Conservation (phyloP, 2,113 vertebrate species). For the Poecile atricapillus region DNA sequence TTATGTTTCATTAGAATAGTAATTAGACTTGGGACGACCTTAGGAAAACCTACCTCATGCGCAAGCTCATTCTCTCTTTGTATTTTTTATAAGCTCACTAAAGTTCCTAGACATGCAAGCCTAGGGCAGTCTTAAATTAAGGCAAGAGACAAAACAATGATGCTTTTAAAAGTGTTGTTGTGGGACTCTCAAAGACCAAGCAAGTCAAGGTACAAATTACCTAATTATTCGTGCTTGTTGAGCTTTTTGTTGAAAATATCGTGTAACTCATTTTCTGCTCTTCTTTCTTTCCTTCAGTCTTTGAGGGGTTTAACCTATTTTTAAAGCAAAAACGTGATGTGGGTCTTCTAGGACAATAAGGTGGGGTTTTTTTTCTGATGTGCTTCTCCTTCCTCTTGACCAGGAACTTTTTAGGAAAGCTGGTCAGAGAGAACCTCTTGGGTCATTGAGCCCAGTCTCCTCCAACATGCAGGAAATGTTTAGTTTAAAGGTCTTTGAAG, state of each 20-base stretch:
- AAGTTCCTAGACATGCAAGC: conserved; percentile 45
- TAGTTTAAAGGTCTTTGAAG: background rate
- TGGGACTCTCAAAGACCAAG: background rate
- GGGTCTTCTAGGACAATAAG: background rate
- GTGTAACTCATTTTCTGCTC: background rate
- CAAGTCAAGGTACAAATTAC: conserved; percentile 37
- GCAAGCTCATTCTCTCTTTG: conserved; percentile 22
- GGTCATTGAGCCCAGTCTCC: background rate
- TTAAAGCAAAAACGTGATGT: background rate
- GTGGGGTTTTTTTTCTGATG: background rate
- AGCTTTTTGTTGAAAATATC: background rate
- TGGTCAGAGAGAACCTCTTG: background rate
- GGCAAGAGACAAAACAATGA: conserved; percentile 30
- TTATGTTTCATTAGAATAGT: conserved; percentile 80
- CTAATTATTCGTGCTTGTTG: conserved; percentile 32
- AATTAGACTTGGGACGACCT: conserved; percentile 75
- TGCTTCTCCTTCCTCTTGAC: background rate
- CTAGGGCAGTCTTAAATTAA: conserved; percentile 58
- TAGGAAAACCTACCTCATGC: conserved; percentile 68
- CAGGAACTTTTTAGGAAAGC: background rate
- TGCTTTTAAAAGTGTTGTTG: conserved; percentile 26
- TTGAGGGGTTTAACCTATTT: background rate
- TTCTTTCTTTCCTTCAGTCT: background rate
- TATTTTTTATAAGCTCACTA: conserved; percentile 47
- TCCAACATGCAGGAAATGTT: background rate